Conservation (phyloP, 2,888 invertebrate species). For the Prosopocoilus inquinatus region DNA sequence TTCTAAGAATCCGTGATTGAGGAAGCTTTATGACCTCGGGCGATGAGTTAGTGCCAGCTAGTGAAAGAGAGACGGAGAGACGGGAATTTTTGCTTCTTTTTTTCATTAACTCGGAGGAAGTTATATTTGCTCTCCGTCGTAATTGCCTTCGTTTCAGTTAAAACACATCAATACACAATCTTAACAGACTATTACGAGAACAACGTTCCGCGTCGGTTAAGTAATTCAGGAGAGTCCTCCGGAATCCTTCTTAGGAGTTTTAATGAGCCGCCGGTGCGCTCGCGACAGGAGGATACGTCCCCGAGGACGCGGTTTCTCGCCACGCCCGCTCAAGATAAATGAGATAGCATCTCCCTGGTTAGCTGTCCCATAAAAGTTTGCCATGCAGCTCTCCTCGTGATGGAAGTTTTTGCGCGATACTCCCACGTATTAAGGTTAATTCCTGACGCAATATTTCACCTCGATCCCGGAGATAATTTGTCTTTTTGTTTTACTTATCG, state of each 20-base stretch:
- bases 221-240: constrained; percentile 8
- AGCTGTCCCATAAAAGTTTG: constrained; percentile 31
- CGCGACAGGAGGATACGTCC: constrained; percentile 15
- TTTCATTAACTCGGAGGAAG: no score
- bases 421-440: no score
- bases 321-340: constrained; percentile 29
- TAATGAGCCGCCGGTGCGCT: constrained; percentile 25
- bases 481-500: constrained; percentile 8
- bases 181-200: constrained; percentile 16
- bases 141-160: constrained; percentile 25
- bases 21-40: neutral
- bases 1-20: constrained; percentile 1
- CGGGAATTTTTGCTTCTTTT: no score
- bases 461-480: neutral
- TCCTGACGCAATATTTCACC: no score
- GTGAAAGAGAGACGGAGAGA: no score
- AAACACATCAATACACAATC: constrained; percentile 25
- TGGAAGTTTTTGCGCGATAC: no score
- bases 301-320: constrained; percentile 26
- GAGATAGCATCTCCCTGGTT: constrained; percentile 29
- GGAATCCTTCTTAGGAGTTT: constrained; percentile 23
- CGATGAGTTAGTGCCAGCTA: no score
- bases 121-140: constrained; percentile 5
- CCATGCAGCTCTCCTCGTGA: neutral
- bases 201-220: constrained; percentile 14